These are phyloP conservation scores for Centrocercus urophasianus DNA, from an alignment of 2,113 vertebrate genomes.

Conservation along the genomic window DNA sequence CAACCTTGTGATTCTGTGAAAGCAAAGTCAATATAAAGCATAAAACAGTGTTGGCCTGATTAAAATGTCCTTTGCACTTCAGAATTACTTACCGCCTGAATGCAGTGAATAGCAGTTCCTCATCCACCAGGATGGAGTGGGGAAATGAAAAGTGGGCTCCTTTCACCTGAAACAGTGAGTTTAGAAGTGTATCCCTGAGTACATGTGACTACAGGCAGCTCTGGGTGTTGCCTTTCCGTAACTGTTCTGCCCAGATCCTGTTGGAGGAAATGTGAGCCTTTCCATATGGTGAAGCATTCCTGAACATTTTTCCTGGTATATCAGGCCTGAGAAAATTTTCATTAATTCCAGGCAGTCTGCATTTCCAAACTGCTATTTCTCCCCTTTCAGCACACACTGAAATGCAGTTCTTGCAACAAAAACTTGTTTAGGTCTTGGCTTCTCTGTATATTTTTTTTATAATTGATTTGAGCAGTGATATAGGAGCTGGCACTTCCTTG, in stretches of 20 bases:
- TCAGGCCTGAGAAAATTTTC: slow-evolving; percentile 24
- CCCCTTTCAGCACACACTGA: not conserved
- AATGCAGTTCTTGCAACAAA: not conserved
- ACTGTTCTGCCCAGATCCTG: not conserved
- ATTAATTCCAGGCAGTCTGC: slow-evolving; percentile 18
- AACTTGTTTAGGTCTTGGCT: not conserved
- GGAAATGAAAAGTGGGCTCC: not conserved
- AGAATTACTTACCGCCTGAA: not conserved
- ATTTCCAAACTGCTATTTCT: slow-evolving; percentile 8
- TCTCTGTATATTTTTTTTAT: fast-evolving
- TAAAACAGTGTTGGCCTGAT: not conserved
- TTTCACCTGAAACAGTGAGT: not conserved
- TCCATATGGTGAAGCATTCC: not conserved
- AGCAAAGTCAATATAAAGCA: not conserved
- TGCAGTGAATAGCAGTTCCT: not conserved
- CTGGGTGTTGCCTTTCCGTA: not conserved
- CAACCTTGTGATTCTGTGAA: too few relatives aligned
- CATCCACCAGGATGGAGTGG: not conserved
- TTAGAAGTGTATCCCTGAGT: not conserved
- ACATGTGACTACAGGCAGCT: not conserved
- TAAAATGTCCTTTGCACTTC: slow-evolving; percentile 20
- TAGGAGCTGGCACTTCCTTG: not conserved
- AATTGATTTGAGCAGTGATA: not conserved
- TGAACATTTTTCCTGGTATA: not conserved
- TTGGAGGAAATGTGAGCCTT: not conserved